Evolutionary conservation across 2,797 vertebrate species (phyloP).

Genomic region (Rhincodon typus): DNA sequence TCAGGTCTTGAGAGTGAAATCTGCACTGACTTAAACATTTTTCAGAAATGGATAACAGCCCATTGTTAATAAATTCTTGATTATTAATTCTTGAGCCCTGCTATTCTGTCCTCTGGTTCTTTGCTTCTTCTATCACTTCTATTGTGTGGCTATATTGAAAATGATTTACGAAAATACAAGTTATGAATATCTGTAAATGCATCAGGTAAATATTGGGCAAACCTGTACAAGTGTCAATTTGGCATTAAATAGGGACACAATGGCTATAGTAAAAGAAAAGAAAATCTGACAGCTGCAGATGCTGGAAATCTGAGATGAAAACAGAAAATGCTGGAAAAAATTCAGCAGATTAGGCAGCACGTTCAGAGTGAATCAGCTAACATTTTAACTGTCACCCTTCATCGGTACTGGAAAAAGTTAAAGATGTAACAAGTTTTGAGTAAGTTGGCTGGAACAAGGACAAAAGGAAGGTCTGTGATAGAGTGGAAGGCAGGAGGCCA

Average conservation of each 20-base stretch:
- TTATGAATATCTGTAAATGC: not conserved
- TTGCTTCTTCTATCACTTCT: not conserved
- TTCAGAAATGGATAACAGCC: not conserved
- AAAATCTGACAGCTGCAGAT: too few relatives aligned
- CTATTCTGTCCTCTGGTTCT: not conserved
- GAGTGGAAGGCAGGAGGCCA: too few relatives aligned
- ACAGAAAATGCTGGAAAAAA: too few relatives aligned
- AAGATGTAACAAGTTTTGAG: too few relatives aligned
- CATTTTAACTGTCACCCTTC: too few relatives aligned
- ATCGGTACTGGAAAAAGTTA: too few relatives aligned
- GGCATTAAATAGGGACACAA: not conserved
- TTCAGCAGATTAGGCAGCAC: too few relatives aligned
- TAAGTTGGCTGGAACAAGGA: too few relatives aligned
- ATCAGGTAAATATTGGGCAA: not conserved
- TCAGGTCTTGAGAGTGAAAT: not conserved
- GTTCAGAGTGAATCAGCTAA: too few relatives aligned
- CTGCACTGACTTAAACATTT: not conserved
- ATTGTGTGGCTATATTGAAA: not conserved
- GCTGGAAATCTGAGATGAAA: too few relatives aligned
- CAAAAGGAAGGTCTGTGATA: too few relatives aligned
- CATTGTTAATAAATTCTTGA: not conserved
- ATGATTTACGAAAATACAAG: not conserved
- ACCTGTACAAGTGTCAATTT: not conserved
- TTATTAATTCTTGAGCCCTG: not conserved
- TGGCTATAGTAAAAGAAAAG: too few relatives aligned